Evolutionary conservation across 2,797 vertebrate genomes (phyloP).

Genomic region (Xenentodon cancila): DNA sequence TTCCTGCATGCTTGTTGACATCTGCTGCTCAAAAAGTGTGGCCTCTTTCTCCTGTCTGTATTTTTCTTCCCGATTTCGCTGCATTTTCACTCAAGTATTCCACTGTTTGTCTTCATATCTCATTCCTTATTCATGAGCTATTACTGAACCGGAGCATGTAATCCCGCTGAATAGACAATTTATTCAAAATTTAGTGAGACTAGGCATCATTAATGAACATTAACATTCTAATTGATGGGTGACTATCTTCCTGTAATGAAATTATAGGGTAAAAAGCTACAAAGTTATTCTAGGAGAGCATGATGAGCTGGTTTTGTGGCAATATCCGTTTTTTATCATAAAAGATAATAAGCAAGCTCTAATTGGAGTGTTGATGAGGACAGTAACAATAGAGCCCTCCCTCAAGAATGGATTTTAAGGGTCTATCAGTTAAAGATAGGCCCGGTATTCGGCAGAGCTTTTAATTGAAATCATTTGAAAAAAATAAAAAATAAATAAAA

Average conservation of each 20-base stretch:
- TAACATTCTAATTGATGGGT: constrained; percentile 78
- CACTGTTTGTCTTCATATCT: constrained; percentile 60
- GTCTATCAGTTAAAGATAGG: constrained; percentile 77
- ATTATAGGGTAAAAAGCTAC: constrained; percentile 77
- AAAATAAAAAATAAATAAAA: constrained; percentile 47
- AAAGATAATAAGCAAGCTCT: constrained; percentile 75
- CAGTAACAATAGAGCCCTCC: constrained; percentile 73
- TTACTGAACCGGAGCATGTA: constrained; percentile 60
- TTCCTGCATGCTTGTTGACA: too few relatives aligned
- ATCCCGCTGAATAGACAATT: constrained; percentile 66
- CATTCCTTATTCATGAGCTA: constrained; percentile 62
- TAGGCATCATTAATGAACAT: constrained; percentile 71
- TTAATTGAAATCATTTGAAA: constrained; percentile 80
- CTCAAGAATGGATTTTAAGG: constrained; percentile 67
- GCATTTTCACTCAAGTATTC: constrained; percentile 27
- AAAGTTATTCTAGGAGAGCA: constrained; percentile 70
- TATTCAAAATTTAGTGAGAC: constrained; percentile 65
- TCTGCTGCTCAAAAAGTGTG: too few relatives aligned
- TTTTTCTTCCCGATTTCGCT: constrained; percentile 5
- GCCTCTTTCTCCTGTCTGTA: background rate
- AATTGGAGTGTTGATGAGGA: constrained; percentile 83
- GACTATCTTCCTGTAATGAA: constrained; percentile 76
- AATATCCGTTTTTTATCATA: constrained; percentile 75
- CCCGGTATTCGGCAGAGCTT: constrained; percentile 62
- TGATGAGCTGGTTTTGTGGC: constrained; percentile 72